Conservation (phyloP, 2,888 invertebrate species). For the Drosophila silvestris region DNA sequence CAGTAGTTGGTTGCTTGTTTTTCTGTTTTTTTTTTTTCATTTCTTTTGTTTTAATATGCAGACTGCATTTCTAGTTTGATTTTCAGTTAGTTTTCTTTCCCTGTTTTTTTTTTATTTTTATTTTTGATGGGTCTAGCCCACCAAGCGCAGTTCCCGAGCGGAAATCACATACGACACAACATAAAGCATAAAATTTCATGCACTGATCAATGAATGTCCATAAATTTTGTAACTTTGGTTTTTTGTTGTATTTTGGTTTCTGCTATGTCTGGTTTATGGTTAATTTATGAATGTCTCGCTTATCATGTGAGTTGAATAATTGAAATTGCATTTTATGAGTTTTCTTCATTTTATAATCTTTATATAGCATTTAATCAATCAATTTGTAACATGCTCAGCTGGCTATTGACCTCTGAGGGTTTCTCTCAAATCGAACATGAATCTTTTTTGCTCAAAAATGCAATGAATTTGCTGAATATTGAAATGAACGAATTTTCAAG, state of each 20-base stretch:
- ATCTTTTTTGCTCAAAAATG: background rate
- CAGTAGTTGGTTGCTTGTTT: background rate
- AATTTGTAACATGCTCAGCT: constrained; percentile 51
- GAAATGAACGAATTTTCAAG: background rate
- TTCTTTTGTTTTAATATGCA: constrained; percentile 73
- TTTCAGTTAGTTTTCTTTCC: constrained; percentile 54
- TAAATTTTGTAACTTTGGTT: constrained; percentile 62
- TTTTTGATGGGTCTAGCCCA: constrained; percentile 72
- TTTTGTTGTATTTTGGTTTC: constrained; percentile 25
- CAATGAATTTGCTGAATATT: background rate
- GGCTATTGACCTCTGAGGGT: constrained; percentile 49
- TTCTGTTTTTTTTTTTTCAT: background rate
- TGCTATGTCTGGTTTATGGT: constrained; percentile 59
- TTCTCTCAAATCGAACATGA: background rate
- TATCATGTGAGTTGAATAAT: constrained; percentile 73
- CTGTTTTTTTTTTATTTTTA: constrained; percentile 20
- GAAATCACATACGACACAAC: constrained; percentile 77
- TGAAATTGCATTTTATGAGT: constrained; percentile 53
- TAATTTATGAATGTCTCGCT: constrained; percentile 80
- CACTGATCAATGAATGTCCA: constrained; percentile 75
- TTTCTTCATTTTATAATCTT: constrained; percentile 47
- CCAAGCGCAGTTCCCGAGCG: constrained; percentile 74
- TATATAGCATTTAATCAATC: constrained; percentile 50
- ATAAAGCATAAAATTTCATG: constrained; percentile 79
- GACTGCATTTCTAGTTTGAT: constrained; percentile 63